phyloP scores from a whole-genome alignment of 2,888 invertebrate species.

The Erpobdella octoculata region DNA sequence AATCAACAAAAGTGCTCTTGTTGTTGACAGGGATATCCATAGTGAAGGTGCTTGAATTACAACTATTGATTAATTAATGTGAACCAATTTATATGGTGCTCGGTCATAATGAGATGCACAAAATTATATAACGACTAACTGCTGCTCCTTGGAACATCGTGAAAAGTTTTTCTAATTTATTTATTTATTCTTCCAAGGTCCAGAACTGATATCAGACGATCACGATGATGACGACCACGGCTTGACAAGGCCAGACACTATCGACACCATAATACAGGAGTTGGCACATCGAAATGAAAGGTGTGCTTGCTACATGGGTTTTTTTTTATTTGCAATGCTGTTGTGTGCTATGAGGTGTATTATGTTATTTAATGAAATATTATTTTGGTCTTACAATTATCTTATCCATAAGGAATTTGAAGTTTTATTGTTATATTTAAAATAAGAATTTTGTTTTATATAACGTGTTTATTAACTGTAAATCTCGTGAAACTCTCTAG shows the following conservation, averaged over 20 bases:
- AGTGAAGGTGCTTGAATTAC: background rate
- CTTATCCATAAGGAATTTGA: background rate
- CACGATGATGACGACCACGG: background rate
- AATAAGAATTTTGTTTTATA: too few species aligned
- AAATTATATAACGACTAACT: background rate
- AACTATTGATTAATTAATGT: too few species aligned
- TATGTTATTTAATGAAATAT: background rate
- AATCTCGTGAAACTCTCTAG: too few species aligned
- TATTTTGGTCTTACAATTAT: background rate
- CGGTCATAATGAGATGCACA: background rate
- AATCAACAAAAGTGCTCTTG: background rate
- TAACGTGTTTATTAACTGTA: too few species aligned
- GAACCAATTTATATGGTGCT: background rate
- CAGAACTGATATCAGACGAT: background rate
- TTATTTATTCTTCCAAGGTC: background rate
- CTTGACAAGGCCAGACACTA: constrained; percentile 38
- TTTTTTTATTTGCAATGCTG: too few species aligned
- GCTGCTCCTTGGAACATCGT: too few species aligned
- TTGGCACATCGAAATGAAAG: constrained; percentile 53
- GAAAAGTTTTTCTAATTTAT: too few species aligned
- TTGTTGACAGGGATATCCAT: background rate
- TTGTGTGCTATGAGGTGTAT: background rate
- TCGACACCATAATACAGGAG: constrained; percentile 48
- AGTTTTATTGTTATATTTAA: background rate
- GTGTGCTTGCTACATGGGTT: constrained; percentile 41